These are phyloP conservation scores for Allygus modestus DNA, from an alignment of 2,888 invertebrate species.

Conservation along the genomic window DNA sequence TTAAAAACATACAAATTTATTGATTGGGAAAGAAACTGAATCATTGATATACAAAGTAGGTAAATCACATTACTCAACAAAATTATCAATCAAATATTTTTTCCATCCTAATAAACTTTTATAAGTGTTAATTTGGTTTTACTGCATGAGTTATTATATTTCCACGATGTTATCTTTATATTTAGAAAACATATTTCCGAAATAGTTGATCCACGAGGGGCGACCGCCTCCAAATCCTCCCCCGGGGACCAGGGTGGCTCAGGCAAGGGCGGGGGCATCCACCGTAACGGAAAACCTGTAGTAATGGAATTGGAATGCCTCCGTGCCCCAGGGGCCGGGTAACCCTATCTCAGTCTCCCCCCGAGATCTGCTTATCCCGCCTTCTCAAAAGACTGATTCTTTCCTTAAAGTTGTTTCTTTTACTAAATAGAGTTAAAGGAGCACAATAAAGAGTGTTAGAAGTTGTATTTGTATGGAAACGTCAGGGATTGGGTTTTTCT, in stretches of 20 bases:
- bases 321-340: conserved; percentile 17
- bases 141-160: too few species aligned
- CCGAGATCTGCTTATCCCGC: neutral
- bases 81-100: too few species aligned
- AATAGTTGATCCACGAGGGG: neutral
- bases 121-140: too few species aligned
- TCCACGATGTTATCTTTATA: too few species aligned
- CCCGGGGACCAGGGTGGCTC: conserved; percentile 63
- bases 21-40: too few species aligned
- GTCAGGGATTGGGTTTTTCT: too few species aligned
- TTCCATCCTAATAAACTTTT: too few species aligned
- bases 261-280: conserved; percentile 48
- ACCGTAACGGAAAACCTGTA: conserved; percentile 60
- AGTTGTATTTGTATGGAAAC: too few species aligned
- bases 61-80: too few species aligned
- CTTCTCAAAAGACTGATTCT: conserved; percentile 1
- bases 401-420: neutral
- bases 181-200: neutral
- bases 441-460: too few species aligned
- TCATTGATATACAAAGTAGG: too few species aligned
- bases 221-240: conserved; percentile 26
- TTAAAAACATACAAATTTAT: too few species aligned
- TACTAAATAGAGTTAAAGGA: neutral
- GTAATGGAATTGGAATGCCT: conserved; percentile 55
- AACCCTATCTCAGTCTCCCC: conserved; percentile 17